Evolutionary conservation across 2,888 invertebrate genomes (phyloP), one percentile per base, ranked within the genome.

Genomic region (Dicranocentrus wangi): DNA sequence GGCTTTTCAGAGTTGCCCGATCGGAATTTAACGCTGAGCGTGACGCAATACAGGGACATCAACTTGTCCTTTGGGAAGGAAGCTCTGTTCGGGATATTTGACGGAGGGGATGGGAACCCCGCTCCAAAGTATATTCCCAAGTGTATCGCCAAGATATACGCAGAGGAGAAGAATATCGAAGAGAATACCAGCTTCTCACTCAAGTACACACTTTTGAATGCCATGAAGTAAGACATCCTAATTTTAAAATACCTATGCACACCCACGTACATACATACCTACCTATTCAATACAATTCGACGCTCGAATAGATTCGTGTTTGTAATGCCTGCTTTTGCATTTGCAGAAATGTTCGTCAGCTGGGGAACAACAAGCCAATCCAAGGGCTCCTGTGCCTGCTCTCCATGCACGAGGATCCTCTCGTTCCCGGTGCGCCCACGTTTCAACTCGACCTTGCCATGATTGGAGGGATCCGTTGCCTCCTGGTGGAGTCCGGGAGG

Each of bases 1-100:
- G 95, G 95, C 0, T 95, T 95, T 89, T 94, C 95, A 0, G 95
- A 95, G 90, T 93, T 95, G 13, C 92, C 95, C 0, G 95, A 95
- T 39, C 92, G 91, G 28, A 85, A 85, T 72, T 80, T 85, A 61
- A 72, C 77, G 15, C 58, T 86, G 32, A 84, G 82, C 60, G 85
- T 86, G 1, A 84, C 85, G 3, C 86, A 86, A 60, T 86, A 85
- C 68, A 39, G 86, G n/a, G 86, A 86, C 69, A 82, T 85, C 1
- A 86, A 86, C 78, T 42, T 86, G 5, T 79, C 84, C 0, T 81
- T 83, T 51, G 86, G 94, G 86, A 92, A 92, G 58, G 95, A 95
- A 89, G 94, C 94, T 0, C 90, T 95, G 0, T 94, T 95, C 87
- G 95, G 95, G 23, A 92, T 95, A 86, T 95, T 95, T 87, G 95